Evolutionary conservation across 2,113 vertebrate species (phyloP).

Genomic region (Albula glossodonta): DNA sequence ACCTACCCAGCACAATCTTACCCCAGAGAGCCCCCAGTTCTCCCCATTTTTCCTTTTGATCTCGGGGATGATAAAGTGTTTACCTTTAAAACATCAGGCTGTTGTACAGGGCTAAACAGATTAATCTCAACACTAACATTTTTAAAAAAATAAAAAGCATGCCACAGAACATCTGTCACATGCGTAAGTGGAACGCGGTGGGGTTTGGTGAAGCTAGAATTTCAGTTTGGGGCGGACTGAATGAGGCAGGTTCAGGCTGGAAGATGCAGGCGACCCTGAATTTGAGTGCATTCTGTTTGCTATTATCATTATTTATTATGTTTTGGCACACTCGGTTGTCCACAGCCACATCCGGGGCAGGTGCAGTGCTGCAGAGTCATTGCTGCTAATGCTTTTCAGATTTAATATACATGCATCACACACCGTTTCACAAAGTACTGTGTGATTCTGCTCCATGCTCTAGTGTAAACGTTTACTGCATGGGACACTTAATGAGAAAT

Average conservation of each 20-base stretch:
- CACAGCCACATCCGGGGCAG: too few species aligned
- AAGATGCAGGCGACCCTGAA: neutral
- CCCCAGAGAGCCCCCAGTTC: neutral
- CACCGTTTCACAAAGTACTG: too few species aligned
- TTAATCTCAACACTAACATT: neutral
- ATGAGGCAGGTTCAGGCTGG: neutral
- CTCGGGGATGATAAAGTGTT: neutral
- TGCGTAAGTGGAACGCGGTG: neutral
- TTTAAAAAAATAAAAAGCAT: neutral
- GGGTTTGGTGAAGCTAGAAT: too few species aligned
- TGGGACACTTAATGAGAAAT: too few species aligned
- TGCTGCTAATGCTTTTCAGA: neutral
- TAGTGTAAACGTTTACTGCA: too few species aligned
- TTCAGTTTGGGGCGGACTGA: neutral
- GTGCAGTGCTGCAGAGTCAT: neutral
- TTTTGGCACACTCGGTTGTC: too few species aligned
- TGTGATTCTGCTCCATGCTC: too few species aligned
- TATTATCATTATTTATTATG: too few species aligned
- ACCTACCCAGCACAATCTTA: neutral
- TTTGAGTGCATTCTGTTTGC: neutral
- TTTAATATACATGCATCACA: too few species aligned
- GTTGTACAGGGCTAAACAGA: neutral
- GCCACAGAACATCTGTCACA: neutral
- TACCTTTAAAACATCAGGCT: neutral
- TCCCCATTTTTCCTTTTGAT: neutral